These are phyloP conservation scores for Polyodon spathula DNA, from an alignment of 2,113 vertebrate genomes.

Conservation along the genomic window DNA sequence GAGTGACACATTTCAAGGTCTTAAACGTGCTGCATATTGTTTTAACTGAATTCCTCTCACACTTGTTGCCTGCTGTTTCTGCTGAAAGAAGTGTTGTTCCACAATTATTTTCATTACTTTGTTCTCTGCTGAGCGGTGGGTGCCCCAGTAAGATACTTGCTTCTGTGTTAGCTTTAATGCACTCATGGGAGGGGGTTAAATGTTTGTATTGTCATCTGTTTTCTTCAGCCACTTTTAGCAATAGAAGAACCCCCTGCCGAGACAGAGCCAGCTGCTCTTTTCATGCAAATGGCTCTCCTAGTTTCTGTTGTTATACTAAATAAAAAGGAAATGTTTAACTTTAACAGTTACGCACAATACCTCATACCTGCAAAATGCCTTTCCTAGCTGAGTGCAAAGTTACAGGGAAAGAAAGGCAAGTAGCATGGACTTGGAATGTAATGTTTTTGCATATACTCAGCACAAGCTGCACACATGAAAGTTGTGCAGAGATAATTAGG, in stretches of 20 bases:
- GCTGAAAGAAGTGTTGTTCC: neutral
- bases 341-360: neutral
- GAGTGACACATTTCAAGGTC: neutral
- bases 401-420: neutral
- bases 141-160: neutral
- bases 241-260: neutral
- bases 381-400: neutral
- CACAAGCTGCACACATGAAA: too few relatives aligned
- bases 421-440: neutral
- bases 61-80: neutral
- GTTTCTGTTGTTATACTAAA: slow-evolving; percentile 2
- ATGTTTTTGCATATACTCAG: too few relatives aligned
- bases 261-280: neutral
- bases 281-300: neutral
- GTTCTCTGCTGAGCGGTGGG: slow-evolving; percentile 3
- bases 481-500: too few relatives aligned
- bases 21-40: neutral
- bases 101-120: slow-evolving; percentile 8
- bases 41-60: neutral
- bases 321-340: neutral
- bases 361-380: neutral
- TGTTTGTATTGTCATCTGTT: neutral
- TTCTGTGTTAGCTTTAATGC: slow-evolving; percentile 2
- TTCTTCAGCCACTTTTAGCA: neutral
- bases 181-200: neutral